These are phyloP conservation scores for Cuniculus paca DNA, from an alignment of 2,797 vertebrate species.

Conservation along the genomic window DNA sequence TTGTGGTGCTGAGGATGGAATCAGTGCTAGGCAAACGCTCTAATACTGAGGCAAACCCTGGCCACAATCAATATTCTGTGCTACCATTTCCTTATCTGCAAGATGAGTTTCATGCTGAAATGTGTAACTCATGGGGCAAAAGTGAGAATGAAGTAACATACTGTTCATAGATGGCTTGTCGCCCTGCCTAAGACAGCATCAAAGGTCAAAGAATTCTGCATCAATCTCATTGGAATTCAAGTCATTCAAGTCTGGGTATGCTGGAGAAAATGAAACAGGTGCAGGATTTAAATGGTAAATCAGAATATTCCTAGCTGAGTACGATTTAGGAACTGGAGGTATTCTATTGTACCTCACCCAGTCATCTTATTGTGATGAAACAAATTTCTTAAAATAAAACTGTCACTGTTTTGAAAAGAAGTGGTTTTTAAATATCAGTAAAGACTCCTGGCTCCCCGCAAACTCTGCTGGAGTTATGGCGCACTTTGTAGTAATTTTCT, in stretches of 20 bases:
- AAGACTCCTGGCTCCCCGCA: not conserved
- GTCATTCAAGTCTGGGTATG: not conserved
- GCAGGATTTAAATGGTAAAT: not conserved
- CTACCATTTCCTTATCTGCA: not conserved
- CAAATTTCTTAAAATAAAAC: not conserved
- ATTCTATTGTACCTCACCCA: not conserved
- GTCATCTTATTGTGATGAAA: not conserved
- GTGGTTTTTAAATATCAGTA: not conserved
- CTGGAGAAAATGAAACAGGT: not conserved
- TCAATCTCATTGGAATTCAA: not conserved
- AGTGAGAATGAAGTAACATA: not conserved
- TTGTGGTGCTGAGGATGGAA: not conserved
- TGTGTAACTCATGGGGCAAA: too few species aligned
- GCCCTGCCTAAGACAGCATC: fast-evolving
- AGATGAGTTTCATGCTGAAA: not conserved
- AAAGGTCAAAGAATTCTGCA: not conserved
- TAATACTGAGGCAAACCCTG: not conserved
- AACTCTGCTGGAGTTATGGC: slow-evolving; percentile 29
- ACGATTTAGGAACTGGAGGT: not conserved
- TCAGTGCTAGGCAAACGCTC: too few species aligned
- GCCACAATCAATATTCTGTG: fast-evolving
- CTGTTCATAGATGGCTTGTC: not conserved
- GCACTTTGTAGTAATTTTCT: slow-evolving; percentile 7
- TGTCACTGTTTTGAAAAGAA: slow-evolving; percentile 16
- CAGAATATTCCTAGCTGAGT: not conserved